Base-by-base conservation (phyloP, 2,888 invertebrate genomes). In the Leptinotarsa haldemani region DNA sequence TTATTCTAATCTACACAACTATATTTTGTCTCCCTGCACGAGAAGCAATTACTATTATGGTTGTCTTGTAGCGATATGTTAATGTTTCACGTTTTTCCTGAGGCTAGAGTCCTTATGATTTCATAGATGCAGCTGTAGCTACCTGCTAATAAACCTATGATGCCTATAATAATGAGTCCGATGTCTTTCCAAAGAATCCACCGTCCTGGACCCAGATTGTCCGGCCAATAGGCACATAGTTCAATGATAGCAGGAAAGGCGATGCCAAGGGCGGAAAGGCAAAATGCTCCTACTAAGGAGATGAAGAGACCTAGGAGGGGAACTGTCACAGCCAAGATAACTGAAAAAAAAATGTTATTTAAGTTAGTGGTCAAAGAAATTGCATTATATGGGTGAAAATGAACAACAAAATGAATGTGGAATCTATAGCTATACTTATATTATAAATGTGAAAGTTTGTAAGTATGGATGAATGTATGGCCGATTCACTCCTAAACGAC, bases 191-290 rank as follows among this genome's bases (percentile, higher is more conserved):
- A 81, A 12, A 91, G 80, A 47, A 88, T 85, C 78, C 86, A 83
- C 66, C 86, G 86, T 76, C 82, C 85, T 67, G 87, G 87, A 1
- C 91, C 91, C n/a, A 89, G 86, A 25, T 89, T 87, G 79, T 90
- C 88, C 0, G 92, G 91, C 91, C 92, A 94, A 74, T 91, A 89
- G 0, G 93, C 93, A 83, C 94, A 93, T 58, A 93, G 89, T 82
- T 94, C 93, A 80, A 94, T 92, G 47, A 93, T 89, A 1, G 94
- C 93, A 25, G 94, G 94, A 84, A 94, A 94, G 3, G 93, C 92
- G 53, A 94, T 90, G 12, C 94, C 94, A 65, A 94, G 87, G 2
- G 92, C 92, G 4, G 94, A 93, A 74, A 93, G 88, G 78, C 93
- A 93, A 65, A 94, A 89, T 1, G 94, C 93, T 48, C 94, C 94